These are phyloP conservation scores for Rhyzopertha dominica DNA, from an alignment of 1,140 invertebrate genomes.

Conservation along the genomic window DNA sequence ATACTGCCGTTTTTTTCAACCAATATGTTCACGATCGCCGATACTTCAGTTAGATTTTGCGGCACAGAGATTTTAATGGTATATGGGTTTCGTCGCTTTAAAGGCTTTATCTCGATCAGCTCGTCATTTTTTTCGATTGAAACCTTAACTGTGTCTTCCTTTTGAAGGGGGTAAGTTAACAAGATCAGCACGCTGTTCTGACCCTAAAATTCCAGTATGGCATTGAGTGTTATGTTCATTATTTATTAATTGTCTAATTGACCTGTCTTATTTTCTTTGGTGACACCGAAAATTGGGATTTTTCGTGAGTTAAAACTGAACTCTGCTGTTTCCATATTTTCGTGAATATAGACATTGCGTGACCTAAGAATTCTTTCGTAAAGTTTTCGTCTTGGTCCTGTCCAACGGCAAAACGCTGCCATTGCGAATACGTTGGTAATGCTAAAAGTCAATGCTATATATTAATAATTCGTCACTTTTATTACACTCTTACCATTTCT, in stretches of 20 bases:
- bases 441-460: conserved; percentile 46
- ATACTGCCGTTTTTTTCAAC: conserved; percentile 73
- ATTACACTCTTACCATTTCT: conserved; percentile 51
- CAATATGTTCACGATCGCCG: conserved; percentile 71
- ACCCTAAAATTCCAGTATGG: conserved; percentile 54
- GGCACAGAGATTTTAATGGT: conserved; percentile 73
- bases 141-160: conserved; percentile 68
- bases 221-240: no score
- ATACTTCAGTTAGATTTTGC: conserved; percentile 73
- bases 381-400: conserved; percentile 75
- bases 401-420: conserved; percentile 68
- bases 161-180: conserved; percentile 67
- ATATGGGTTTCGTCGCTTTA: conserved; percentile 75
- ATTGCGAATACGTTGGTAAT: conserved; percentile 65
- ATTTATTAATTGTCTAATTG: conserved; percentile 22
- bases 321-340: conserved; percentile 56
- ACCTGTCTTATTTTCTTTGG: conserved; percentile 78
- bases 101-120: conserved; percentile 63
- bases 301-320: conserved; percentile 50
- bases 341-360: conserved; percentile 69
- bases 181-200: conserved; percentile 77
- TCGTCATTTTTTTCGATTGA: conserved; percentile 74
- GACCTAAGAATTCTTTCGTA: conserved; percentile 71
- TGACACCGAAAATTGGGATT: conserved; percentile 67
- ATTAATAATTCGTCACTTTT: no score